phyloP scores from a whole-genome alignment of 1,140 invertebrate species.

The Hypsibius dujardini region DNA sequence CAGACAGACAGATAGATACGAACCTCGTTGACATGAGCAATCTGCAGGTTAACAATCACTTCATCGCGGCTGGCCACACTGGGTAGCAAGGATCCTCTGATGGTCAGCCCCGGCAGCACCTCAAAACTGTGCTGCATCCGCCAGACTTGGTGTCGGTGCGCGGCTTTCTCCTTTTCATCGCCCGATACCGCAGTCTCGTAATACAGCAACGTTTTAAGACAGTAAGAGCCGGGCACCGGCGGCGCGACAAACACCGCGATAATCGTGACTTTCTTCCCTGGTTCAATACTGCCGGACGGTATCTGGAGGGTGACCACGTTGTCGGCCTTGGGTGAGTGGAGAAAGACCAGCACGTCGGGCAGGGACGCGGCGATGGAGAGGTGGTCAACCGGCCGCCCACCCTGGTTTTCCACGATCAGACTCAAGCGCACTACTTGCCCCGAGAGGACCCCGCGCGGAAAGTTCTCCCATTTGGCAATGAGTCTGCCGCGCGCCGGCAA shows the following conservation, averaged over 20 bases:
- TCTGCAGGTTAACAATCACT: neutral
- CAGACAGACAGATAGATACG: too few species aligned
- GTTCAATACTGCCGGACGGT: neutral
- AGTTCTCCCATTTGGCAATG: constrained; percentile 6
- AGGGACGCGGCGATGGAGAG: neutral
- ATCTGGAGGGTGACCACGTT: neutral
- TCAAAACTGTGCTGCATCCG: constrained; percentile 1
- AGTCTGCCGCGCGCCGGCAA: neutral
- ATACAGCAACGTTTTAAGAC: neutral
- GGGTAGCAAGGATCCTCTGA: neutral
- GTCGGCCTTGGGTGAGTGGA: neutral
- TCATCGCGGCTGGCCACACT: neutral
- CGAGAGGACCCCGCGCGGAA: neutral
- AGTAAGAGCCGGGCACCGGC: neutral
- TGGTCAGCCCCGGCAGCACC: neutral
- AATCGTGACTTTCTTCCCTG: neutral
- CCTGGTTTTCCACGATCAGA: constrained; percentile 3
- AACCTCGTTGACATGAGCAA: constrained; percentile 15
- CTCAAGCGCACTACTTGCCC: constrained; percentile 11
- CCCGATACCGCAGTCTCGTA: neutral
- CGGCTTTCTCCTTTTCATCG: neutral
- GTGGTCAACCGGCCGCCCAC: neutral
- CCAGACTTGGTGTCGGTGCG: neutral
- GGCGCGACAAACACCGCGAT: constrained; percentile 11
- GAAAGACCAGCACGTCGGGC: neutral